These are phyloP conservation scores for Sabellastarte sp. DNA, from an alignment of 2,888 invertebrate species.

Conservation along the genomic window DNA sequence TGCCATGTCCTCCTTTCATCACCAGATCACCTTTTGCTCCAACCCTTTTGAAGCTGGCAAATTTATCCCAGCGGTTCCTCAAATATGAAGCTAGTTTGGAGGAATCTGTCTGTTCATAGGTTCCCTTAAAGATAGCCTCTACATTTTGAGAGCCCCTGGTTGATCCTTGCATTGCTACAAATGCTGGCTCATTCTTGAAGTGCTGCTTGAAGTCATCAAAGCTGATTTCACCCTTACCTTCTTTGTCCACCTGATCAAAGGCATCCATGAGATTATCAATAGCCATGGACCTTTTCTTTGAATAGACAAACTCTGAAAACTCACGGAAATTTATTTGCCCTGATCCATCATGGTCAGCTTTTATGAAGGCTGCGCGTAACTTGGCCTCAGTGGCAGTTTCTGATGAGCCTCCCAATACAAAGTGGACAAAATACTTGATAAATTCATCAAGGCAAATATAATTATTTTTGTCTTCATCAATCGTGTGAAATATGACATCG, in stretches of 20 bases:
- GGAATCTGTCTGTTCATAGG: background rate
- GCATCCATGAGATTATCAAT: constrained; percentile 16
- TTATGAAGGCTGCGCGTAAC: constrained; percentile 23
- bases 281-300: constrained; percentile 12
- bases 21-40: constrained; percentile 25
- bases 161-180: background rate
- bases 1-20: constrained; percentile 24
- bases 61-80: constrained; percentile 26
- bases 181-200: constrained; percentile 8
- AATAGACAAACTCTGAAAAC: constrained; percentile 26
- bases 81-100: constrained; percentile 18
- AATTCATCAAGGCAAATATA: constrained; percentile 25
- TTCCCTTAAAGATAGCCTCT: background rate
- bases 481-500: constrained; percentile 17
- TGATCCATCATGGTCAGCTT: constrained; percentile 25
- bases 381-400: constrained; percentile 8
- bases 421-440: constrained; percentile 20
- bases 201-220: constrained; percentile 24
- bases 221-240: constrained; percentile 18
- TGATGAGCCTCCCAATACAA: constrained; percentile 18
- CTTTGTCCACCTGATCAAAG: constrained; percentile 16
- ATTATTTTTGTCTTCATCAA: constrained; percentile 15
- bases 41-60: constrained; percentile 23
- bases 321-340: constrained; percentile 27
- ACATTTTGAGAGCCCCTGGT: background rate